These are phyloP conservation scores for Chaetura pelagica DNA, from an alignment of 2,113 vertebrate species.

Conservation along the genomic window DNA sequence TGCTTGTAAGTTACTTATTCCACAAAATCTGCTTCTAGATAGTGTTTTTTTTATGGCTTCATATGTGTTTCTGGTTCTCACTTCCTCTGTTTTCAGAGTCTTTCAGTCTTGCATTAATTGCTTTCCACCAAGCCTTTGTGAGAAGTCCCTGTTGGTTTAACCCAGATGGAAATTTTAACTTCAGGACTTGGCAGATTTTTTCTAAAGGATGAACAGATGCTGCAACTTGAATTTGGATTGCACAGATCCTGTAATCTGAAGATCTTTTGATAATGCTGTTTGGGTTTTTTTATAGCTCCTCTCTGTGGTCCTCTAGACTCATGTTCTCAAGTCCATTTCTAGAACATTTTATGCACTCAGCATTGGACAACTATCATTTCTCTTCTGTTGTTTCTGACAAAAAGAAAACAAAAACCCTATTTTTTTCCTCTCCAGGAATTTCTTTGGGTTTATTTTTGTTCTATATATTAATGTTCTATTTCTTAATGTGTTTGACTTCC, in stretches of 20 bases:
- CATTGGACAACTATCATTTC: not conserved
- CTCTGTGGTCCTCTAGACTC: not conserved
- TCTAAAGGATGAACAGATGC: not conserved
- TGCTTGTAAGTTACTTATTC: not conserved
- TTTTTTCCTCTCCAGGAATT: not conserved
- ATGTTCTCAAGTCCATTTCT: not conserved
- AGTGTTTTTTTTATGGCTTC: not conserved
- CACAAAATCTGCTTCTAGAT: not conserved
- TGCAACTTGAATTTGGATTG: not conserved
- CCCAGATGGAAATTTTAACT: not conserved
- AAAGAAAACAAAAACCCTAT: not conserved
- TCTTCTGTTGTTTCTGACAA: not conserved
- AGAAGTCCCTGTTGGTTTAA: not conserved
- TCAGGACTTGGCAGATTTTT: not conserved
- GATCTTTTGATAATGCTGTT: not conserved
- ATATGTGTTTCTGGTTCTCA: not conserved
- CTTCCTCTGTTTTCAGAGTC: not conserved
- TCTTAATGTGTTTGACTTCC: not conserved
- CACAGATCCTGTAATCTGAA: not conserved
- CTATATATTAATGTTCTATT: not conserved
- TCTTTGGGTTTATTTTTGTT: not conserved
- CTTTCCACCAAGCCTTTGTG: not conserved
- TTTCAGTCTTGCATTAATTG: not conserved
- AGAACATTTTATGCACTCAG: not conserved
- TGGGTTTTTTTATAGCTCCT: not conserved